These are phyloP conservation scores for Melitaea cinxia DNA, from an alignment of 1,140 invertebrate species.

Conservation along the genomic window DNA sequence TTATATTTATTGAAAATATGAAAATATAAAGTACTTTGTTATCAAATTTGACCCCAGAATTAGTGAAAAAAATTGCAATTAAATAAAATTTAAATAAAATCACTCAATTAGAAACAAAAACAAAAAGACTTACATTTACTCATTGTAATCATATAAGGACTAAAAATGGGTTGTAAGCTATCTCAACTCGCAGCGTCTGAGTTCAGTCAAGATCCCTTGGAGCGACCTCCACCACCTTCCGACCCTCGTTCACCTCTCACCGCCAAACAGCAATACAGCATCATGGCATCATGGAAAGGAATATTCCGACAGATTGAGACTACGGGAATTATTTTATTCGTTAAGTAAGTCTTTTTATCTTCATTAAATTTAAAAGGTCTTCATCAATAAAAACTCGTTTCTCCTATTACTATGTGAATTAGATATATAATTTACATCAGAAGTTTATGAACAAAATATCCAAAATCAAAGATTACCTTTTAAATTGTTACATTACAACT, in stretches of 20 bases:
- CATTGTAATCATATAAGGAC: neutral
- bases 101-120: neutral
- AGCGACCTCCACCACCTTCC: conserved; percentile 58
- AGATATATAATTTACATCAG: too few species aligned
- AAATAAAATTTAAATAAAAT: neutral
- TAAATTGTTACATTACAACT: too few species aligned
- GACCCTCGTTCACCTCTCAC: conserved; percentile 69
- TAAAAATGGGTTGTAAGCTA: conserved; percentile 64
- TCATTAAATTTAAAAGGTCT: too few species aligned
- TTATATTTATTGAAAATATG: too few species aligned
- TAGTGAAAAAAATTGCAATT: too few species aligned
- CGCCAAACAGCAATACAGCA: conserved; percentile 72
- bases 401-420: too few species aligned
- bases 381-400: too few species aligned
- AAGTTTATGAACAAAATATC: too few species aligned
- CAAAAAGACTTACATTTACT: neutral
- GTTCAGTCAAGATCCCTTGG: conserved; percentile 52
- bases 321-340: conserved; percentile 68
- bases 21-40: too few species aligned
- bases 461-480: too few species aligned
- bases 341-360: conserved; percentile 59
- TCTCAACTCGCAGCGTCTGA: conserved; percentile 64
- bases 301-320: conserved; percentile 72
- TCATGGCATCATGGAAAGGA: conserved; percentile 74
- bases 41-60: too few species aligned